A percentile compares a stretch with the other conserved stretches of the same genome.
Conservation (phyloP, 2,113 vertebrate genomes). For the Herpailurus yagouaroundi region DNA sequence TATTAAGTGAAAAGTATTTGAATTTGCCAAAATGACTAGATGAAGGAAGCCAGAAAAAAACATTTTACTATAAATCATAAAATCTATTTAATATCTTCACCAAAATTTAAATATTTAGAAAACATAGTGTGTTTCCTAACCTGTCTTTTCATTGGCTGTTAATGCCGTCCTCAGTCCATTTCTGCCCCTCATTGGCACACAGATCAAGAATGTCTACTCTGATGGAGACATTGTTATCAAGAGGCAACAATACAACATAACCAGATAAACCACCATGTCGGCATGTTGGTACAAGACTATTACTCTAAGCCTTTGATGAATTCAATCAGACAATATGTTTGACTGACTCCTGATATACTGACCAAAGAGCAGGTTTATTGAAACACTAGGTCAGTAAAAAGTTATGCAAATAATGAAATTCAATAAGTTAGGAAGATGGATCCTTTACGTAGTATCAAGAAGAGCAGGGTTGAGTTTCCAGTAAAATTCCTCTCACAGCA, state of each 20-base stretch:
- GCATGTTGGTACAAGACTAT: background rate
- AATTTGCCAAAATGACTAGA: conserved; percentile 27
- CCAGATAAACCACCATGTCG: background rate
- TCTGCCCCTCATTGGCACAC: background rate
- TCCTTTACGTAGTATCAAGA: background rate
- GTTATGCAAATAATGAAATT: background rate
- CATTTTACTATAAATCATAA: background rate
- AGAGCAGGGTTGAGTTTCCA: background rate
- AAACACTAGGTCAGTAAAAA: background rate
- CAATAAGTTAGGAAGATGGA: background rate
- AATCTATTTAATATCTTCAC: background rate
- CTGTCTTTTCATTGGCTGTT: background rate
- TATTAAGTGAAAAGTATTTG: conserved; percentile 38
- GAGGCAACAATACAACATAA: background rate
- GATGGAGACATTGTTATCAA: background rate
- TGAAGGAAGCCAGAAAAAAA: background rate
- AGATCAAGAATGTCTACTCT: background rate
- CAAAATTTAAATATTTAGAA: conserved; percentile 22
- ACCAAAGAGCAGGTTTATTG: background rate
- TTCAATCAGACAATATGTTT: background rate
- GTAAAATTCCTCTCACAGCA: background rate
- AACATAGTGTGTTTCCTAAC: background rate
- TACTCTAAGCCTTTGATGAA: background rate
- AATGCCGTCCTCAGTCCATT: background rate
- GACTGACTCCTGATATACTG: background rate